A percentile compares a stretch with the other conserved stretches of the same genome.
phyloP scores from a whole-genome alignment of 2,113 vertebrate species.

The Bettongia penicillata region DNA sequence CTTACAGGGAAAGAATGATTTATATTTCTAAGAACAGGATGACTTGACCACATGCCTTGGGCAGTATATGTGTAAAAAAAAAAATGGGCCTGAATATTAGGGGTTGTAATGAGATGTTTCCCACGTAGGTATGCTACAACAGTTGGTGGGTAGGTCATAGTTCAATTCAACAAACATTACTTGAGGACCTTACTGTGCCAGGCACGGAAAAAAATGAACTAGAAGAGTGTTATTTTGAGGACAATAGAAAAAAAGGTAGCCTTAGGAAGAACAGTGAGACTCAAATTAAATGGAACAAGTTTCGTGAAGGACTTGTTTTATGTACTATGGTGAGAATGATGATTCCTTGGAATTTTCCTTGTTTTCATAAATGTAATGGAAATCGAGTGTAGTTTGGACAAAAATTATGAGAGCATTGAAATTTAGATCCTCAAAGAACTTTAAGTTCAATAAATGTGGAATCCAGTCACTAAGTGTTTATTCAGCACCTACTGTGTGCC shows the following conservation, averaged over 20 bases:
- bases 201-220: neutral
- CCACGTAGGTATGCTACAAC: neutral
- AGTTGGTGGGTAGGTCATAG: neutral
- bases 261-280: neutral
- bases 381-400: neutral
- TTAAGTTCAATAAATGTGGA: neutral
- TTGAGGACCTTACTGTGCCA: neutral
- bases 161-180: neutral
- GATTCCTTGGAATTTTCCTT: neutral
- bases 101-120: neutral
- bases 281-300: neutral
- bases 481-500: neutral
- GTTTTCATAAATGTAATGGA: neutral
- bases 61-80: neutral
- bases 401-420: neutral
- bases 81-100: neutral
- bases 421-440: neutral
- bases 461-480: neutral
- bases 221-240: neutral
- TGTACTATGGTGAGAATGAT: neutral
- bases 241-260: neutral
- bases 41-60: neutral
- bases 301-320: neutral
- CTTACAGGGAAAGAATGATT: neutral
- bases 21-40: neutral